Evolutionary conservation across 2,113 vertebrate genomes (phyloP), one percentile per base, ranked within the genome.

Genomic region (Calonectris borealis): DNA sequence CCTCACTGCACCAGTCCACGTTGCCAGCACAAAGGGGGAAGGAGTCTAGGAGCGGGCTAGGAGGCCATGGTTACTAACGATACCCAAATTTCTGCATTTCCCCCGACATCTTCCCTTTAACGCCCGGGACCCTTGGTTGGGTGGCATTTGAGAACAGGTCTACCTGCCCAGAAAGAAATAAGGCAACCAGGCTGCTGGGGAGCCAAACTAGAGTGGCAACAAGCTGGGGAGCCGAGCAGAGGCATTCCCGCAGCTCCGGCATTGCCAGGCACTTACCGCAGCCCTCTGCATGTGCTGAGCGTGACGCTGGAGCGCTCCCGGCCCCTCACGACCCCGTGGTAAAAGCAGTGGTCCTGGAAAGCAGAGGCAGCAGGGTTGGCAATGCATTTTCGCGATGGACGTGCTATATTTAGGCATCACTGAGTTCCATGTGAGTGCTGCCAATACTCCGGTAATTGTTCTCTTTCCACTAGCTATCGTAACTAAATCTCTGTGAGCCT

Each of bases 271-370:
- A 90, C 88, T 98, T 98, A 99, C 99, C 99, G 98, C 96, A 99
- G 98, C 93, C 99, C 99, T 72, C 75, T 96, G 96, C 99, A 99
- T 11, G 98, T 97, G 97, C 99, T 99, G 86, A 99, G 98, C 4
- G 90, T 97, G 84, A 99, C 98, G 0, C 98, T 99, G 95, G 99
- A 99, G 14, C 27, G 93, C 42, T 98, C 92, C 16, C 97, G 15
- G n/a, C 98, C 98, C 75, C 96, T 95, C 90, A 99, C 99, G 0
- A 38, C 91, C 9, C 99, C 99, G 0, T 99, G 99, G 96, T 99
- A 99, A 81, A 99, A 99, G 96, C 99, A 99, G 90, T 99, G 98
- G 20, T 98, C 98, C 99, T 99, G 95, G 22, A 96, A 98, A 57
- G 92, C 75, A 98, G 83, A 98, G 76, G 27, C 24, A 71, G 29